Conservation (phyloP, 2,113 vertebrate species). For the Ardeotis arabs region DNA sequence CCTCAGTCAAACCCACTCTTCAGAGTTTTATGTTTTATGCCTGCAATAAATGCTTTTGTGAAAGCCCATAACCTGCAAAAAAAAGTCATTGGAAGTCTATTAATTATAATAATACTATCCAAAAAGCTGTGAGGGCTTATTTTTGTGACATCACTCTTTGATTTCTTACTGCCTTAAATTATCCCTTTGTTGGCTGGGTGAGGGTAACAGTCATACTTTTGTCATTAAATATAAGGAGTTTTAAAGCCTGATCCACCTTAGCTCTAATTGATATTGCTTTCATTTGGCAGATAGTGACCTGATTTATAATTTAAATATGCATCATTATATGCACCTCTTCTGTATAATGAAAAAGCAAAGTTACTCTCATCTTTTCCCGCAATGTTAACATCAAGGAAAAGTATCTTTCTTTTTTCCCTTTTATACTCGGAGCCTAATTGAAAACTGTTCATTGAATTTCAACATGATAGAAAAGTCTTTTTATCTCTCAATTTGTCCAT, state of each 20-base stretch:
- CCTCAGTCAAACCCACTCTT: constrained; percentile 80
- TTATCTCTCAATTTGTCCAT: constrained; percentile 87
- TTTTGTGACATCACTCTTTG: constrained; percentile 85
- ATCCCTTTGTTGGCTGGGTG: constrained; percentile 82
- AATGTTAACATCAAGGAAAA: constrained; percentile 84
- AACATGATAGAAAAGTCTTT: constrained; percentile 83
- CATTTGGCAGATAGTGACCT: constrained; percentile 84
- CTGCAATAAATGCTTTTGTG: constrained; percentile 82
- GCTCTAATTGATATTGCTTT: constrained; percentile 87
- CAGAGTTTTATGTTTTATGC: constrained; percentile 83
- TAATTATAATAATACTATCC: constrained; percentile 85
- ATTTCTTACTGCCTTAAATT: constrained; percentile 87
- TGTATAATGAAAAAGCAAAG: constrained; percentile 80
- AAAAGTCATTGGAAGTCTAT: constrained; percentile 84
- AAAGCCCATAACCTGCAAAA: constrained; percentile 79
- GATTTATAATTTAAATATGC: constrained; percentile 89
- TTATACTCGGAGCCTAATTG: constrained; percentile 83
- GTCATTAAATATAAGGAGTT: constrained; percentile 87
- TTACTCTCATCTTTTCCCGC: constrained; percentile 81
- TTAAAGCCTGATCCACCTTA: constrained; percentile 82
- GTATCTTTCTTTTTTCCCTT: constrained; percentile 75
- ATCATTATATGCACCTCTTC: constrained; percentile 81
- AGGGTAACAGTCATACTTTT: constrained; percentile 86
- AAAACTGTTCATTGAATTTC: constrained; percentile 87
- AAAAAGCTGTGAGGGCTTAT: constrained; percentile 84